Base-by-base conservation (phyloP, 1,140 invertebrate species). In the Drosophila equinoxialis region DNA sequence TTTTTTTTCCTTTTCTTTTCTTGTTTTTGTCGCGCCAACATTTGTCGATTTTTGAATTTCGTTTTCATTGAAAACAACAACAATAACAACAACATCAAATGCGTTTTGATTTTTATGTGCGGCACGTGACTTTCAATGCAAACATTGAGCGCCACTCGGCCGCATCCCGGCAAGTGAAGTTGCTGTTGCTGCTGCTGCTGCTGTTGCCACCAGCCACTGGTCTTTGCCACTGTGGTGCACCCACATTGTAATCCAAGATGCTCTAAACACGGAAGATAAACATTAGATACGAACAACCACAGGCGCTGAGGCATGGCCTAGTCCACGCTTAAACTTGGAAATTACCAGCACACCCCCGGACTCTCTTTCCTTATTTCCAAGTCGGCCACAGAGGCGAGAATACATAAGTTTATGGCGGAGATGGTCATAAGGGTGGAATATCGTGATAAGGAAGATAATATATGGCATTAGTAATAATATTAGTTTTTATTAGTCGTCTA, bases 111-210 rank as follows among this genome's bases (percentile, higher is more conserved):
- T 75, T 87, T 87, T 83, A 87, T 87, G 84, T 59, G 57, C 73
- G 79, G 83, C 83, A 87, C 83, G 83, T 87, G 83, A 87, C 83
- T 87, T 87, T 87, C 70, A 65, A 75, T 71, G 75, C 78, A 87
- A 81, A 67, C 59, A 67, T 58, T 76, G 84, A 87, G 83, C 83
- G 83, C 83, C 83, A 89, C 79, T 86, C 65, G 77, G 83, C 83
- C 79, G 69, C 83, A 81, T 77, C 74, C 58, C 58, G 59, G 68
- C 51, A 20, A 64, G 73, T 63, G 51, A 63, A 71, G 33, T 48
- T 14, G 41, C 39, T 33, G 5, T 0, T 7, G 33, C 6, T 33
- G 20, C 42, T 0, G 10, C 2, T n/a, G 14, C 55, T 20, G 7
- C 8, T 57, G n/a, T 14, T 20, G 45, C 45, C 45, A 20, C 45